These are phyloP conservation scores for Sakesphorus luctuosus DNA, from an alignment of 2,113 vertebrate genomes.

Conservation along the genomic window DNA sequence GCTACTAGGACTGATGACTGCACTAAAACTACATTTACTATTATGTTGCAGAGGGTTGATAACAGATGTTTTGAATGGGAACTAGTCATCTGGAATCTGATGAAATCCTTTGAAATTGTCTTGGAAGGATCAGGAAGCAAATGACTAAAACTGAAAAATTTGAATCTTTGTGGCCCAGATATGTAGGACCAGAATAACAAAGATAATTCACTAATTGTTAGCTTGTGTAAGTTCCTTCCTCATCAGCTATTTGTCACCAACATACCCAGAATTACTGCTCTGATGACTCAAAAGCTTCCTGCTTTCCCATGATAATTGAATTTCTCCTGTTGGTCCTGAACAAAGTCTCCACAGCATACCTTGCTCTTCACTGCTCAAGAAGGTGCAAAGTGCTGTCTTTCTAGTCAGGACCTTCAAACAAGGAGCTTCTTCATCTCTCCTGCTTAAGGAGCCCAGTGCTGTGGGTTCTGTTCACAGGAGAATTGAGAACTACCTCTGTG, in stretches of 20 bases:
- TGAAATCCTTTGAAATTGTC: not conserved
- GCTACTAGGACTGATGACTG: not conserved
- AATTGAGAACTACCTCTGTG: not conserved
- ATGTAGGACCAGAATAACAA: accelerated
- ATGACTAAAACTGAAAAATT: not conserved
- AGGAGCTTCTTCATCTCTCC: not conserved
- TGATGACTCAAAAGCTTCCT: not conserved
- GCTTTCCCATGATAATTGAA: not conserved
- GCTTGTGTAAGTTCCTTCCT: not conserved
- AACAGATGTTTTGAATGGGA: not conserved
- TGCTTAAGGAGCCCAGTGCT: not conserved
- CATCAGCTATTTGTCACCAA: not conserved
- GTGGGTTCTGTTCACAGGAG: not conserved
- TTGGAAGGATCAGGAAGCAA: not conserved
- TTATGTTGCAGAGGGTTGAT: not conserved
- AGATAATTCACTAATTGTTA: not conserved
- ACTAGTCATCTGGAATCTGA: not conserved
- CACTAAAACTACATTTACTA: not conserved
- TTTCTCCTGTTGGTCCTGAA: not conserved
- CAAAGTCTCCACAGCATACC: not conserved
- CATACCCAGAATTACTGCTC: not conserved
- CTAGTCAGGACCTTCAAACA: not conserved
- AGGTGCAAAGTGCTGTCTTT: not conserved
- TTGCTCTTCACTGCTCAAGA: not conserved
- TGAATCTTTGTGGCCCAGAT: not conserved